These are phyloP conservation scores for Phylloscopus collybita DNA, from an alignment of 2,797 vertebrate species.

Conservation along the genomic window DNA sequence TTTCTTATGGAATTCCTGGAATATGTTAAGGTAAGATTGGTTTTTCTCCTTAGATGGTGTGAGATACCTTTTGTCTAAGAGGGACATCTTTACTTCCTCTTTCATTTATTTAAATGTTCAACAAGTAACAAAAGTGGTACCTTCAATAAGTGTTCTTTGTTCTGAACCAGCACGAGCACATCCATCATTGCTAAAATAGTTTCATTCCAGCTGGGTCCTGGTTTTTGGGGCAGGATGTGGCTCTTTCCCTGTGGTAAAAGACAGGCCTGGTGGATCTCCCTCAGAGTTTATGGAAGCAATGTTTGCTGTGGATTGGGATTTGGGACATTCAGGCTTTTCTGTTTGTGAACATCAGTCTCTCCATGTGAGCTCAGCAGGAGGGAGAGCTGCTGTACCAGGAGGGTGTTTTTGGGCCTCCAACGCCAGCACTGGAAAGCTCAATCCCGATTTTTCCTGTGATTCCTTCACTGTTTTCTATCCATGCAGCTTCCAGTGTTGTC, in stretches of 20 bases:
- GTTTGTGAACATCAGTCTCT: neutral
- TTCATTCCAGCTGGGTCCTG: neutral
- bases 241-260: neutral
- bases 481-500: neutral
- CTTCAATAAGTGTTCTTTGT: neutral
- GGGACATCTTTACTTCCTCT: neutral
- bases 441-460: neutral
- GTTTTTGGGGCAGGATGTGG: neutral
- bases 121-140: neutral
- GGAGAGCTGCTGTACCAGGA: neutral
- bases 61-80: neutral
- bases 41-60: neutral
- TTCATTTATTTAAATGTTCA: neutral
- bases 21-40: conserved; percentile 87
- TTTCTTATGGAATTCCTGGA: conserved; percentile 91
- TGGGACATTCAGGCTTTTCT: neutral
- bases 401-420: neutral
- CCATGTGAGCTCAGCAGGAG: neutral
- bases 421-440: neutral
- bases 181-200: neutral
- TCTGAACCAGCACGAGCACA: neutral
- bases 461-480: neutral
- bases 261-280: neutral
- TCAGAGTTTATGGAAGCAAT: neutral
- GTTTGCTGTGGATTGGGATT: neutral